These are phyloP conservation scores for Poeciliopsis gracilis DNA, from an alignment of 2,797 vertebrate genomes.

Conservation along the genomic window DNA sequence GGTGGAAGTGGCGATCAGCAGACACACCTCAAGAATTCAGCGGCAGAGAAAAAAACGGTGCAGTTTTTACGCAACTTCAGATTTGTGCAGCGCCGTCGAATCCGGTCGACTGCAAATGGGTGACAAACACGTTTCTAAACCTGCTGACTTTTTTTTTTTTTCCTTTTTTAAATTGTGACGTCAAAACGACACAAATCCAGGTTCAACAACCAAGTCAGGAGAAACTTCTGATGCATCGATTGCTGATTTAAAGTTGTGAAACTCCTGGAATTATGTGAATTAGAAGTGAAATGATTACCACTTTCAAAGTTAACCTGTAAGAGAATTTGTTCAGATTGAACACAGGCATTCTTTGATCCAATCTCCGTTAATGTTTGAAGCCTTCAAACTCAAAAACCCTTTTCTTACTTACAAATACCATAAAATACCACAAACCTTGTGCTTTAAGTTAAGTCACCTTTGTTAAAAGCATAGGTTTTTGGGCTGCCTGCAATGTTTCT, in stretches of 20 bases:
- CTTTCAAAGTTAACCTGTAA: too few relatives aligned
- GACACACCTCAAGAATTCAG: conserved; percentile 3
- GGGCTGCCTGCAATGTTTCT: neutral
- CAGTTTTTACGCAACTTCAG: neutral
- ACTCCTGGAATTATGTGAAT: neutral
- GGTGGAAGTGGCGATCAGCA: neutral
- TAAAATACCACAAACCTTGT: neutral
- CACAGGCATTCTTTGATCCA: neutral
- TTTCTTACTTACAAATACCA: neutral
- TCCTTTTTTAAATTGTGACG: neutral
- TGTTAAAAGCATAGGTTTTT: neutral
- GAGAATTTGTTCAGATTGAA: neutral
- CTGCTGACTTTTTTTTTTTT: neutral
- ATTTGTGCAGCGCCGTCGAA: neutral
- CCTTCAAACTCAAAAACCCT: neutral
- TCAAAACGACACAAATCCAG: neutral
- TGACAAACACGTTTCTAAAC: neutral
- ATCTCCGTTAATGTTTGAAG: neutral
- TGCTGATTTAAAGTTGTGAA: neutral
- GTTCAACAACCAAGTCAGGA: neutral
- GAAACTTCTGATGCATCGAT: neutral
- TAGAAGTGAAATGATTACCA: neutral
- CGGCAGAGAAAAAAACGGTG: neutral
- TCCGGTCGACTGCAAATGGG: neutral
- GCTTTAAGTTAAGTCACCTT: neutral